Percentiles rank a stretch among this genome's conserved stretches.
Evolutionary conservation across 2,113 vertebrate genomes (phyloP).

Genomic region (Eolophus roseicapilla): DNA sequence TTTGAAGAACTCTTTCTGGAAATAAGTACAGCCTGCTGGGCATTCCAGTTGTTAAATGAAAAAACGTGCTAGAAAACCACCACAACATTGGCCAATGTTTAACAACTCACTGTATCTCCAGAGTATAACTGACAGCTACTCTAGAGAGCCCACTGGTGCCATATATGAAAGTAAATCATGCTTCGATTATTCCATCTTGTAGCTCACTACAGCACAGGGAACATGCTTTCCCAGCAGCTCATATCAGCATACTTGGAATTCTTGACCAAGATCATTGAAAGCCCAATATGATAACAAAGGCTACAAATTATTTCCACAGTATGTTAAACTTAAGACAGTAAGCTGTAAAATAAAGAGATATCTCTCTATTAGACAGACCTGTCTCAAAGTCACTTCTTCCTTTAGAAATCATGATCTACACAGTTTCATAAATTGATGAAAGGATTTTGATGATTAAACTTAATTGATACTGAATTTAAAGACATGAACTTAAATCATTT

Average conservation of each 20-base stretch:
- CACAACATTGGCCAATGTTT: not conserved
- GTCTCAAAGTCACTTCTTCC: slow-evolving; percentile 66
- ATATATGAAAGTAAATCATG: not conserved
- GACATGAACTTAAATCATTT: slow-evolving; percentile 63
- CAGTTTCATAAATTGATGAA: slow-evolving; percentile 64
- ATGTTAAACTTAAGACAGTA: slow-evolving; percentile 63
- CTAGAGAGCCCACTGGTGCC: not conserved
- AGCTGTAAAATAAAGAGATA: slow-evolving; percentile 60
- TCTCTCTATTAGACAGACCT: slow-evolving; percentile 70
- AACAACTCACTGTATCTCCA: not conserved
- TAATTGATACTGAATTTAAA: slow-evolving; percentile 75
- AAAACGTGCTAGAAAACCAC: not conserved
- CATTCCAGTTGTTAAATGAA: not conserved
- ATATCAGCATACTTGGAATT: slow-evolving; percentile 16
- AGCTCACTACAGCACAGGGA: not conserved
- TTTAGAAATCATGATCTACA: slow-evolving; percentile 72
- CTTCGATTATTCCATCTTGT: not conserved
- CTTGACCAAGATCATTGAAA: slow-evolving; percentile 36
- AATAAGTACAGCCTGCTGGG: not conserved
- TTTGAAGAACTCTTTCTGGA: not conserved
- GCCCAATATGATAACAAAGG: slow-evolving; percentile 43
- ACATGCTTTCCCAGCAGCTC: slow-evolving; percentile 31
- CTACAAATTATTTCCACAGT: slow-evolving; percentile 68
- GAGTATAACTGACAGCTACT: not conserved
- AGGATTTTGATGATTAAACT: slow-evolving; percentile 73